These are phyloP conservation scores for Erythrolamprus reginae DNA, from an alignment of 2,113 vertebrate species.

Conservation along the genomic window DNA sequence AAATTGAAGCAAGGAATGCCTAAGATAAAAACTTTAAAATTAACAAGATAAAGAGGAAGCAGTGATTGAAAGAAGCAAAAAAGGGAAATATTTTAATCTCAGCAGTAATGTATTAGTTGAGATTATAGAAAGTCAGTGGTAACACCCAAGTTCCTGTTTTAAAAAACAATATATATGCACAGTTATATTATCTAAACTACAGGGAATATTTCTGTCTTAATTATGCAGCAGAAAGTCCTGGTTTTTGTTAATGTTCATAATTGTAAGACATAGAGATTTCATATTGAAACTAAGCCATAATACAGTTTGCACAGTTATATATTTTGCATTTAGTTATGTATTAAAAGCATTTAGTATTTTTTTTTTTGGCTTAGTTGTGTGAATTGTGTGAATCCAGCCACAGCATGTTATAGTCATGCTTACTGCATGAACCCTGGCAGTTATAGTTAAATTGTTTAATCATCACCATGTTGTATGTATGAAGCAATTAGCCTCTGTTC, in stretches of 20 bases:
- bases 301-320: not conserved
- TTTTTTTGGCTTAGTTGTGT: not conserved
- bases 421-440: not conserved
- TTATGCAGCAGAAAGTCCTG: slow-evolving; percentile 45
- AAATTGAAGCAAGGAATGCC: not conserved
- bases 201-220: not conserved
- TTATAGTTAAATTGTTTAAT: not conserved
- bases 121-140: not conserved
- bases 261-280: not conserved
- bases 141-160: not conserved
- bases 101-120: not conserved
- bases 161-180: not conserved
- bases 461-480: not conserved
- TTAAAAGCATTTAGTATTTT: not conserved
- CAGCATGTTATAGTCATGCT: not conserved
- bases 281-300: not conserved
- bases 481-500: not conserved
- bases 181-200: not conserved
- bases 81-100: not conserved
- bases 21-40: not conserved
- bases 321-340: not conserved
- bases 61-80: not conserved
- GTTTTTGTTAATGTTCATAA: not conserved
- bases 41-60: not conserved
- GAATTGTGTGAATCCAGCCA: not conserved